Evolutionary conservation across 2,888 invertebrate genomes (phyloP).

Genomic region (Drosophila fungiperda): DNA sequence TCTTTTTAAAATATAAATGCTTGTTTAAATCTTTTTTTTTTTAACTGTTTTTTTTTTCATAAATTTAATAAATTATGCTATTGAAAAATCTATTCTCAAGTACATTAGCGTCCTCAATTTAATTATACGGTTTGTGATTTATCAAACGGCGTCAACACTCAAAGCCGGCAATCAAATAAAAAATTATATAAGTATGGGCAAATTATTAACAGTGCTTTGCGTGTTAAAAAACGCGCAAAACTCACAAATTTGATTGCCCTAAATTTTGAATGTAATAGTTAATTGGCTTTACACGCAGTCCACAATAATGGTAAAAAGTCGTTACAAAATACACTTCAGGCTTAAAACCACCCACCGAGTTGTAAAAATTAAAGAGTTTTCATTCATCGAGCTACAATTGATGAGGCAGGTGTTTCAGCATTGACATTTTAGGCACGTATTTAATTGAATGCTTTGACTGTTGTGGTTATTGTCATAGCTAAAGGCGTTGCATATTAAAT

Average conservation of each 20-base stretch:
- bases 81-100: not conserved
- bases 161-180: conserved; percentile 22
- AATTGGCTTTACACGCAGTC: conserved; percentile 46
- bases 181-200: conserved; percentile 20
- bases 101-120: conserved; percentile 24
- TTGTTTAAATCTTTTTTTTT: not conserved
- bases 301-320: conserved; percentile 17
- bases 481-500: conserved; percentile 43
- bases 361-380: conserved; percentile 17
- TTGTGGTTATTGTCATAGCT: conserved; percentile 35
- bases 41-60: not conserved
- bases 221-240: conserved; percentile 16
- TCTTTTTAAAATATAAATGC: not conserved
- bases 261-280: conserved; percentile 37
- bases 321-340: conserved; percentile 28
- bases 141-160: conserved; percentile 23
- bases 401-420: conserved; percentile 53
- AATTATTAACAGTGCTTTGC: conserved; percentile 31
- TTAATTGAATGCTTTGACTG: conserved; percentile 42
- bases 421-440: conserved; percentile 56
- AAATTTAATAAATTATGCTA: not conserved
- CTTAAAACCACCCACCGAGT: conserved; percentile 50
- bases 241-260: conserved; percentile 39
- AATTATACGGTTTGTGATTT: conserved; percentile 31
- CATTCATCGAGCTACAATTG: conserved; percentile 36